These are phyloP conservation scores for Patella caerulea DNA, from an alignment of 2,888 invertebrate species.

Conservation along the genomic window DNA sequence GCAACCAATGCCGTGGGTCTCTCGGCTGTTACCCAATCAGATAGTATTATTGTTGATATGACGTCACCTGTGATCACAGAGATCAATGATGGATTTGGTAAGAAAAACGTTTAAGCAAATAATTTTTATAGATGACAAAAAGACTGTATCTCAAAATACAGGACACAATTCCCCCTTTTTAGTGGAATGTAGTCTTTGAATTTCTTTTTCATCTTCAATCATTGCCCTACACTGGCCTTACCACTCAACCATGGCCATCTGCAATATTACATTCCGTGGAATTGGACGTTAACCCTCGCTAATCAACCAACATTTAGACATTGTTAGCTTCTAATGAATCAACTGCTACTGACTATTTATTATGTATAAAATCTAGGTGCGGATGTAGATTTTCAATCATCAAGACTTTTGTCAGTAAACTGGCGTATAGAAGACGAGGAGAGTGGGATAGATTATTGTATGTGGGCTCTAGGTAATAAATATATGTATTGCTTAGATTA, in stretches of 20 bases:
- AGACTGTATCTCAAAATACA: too few relatives aligned
- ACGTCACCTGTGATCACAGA: slow-evolving; percentile 43
- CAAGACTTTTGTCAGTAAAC: slow-evolving; percentile 22
- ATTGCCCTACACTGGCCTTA: too few relatives aligned
- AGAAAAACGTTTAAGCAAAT: neutral
- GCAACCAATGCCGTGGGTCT: slow-evolving; percentile 50
- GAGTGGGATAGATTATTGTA: slow-evolving; percentile 31
- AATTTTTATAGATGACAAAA: too few relatives aligned
- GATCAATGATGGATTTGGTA: slow-evolving; percentile 45
- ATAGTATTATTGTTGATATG: slow-evolving; percentile 46
- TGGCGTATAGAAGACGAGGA: slow-evolving; percentile 40
- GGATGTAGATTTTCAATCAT: slow-evolving; percentile 36
- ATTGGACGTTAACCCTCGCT: too few relatives aligned
- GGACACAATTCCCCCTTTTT: too few relatives aligned
- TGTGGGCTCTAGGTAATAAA: slow-evolving; percentile 40
- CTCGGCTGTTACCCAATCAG: slow-evolving; percentile 40
- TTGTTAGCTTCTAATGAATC: too few relatives aligned
- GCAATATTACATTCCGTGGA: too few relatives aligned
- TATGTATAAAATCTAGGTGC: slow-evolving; percentile 15
- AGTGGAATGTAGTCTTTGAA: too few relatives aligned
- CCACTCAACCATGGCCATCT: too few relatives aligned
- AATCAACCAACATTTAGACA: too few relatives aligned
- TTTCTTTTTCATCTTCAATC: too few relatives aligned
- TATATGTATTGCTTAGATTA: neutral
- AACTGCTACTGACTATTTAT: too few relatives aligned